phyloP scores from a whole-genome alignment of 1,140 invertebrate species.

The Macrocentrus cingulum region DNA sequence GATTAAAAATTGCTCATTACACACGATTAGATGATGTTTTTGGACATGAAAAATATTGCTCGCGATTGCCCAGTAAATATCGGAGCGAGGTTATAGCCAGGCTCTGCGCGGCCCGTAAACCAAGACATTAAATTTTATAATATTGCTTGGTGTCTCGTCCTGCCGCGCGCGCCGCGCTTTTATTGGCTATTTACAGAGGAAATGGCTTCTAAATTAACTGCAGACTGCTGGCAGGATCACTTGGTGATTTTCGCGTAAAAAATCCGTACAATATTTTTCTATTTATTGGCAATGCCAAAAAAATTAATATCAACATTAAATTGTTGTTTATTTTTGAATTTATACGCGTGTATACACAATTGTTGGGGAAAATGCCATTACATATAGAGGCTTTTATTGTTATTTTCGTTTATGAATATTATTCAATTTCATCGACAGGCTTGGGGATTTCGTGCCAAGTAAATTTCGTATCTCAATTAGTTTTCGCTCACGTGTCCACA shows the following conservation, averaged over 20 bases:
- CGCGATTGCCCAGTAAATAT: conserved; percentile 57
- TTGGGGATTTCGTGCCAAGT: conserved; percentile 42
- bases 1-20: too few relatives aligned
- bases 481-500: conserved; percentile 52
- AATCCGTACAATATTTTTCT: background rate
- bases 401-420: conserved; percentile 8
- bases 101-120: conserved; percentile 56
- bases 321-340: too few relatives aligned
- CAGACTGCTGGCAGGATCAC: conserved; percentile 53
- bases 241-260: conserved; percentile 48
- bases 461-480: conserved; percentile 58
- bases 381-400: too few relatives aligned
- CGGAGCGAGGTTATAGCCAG: conserved; percentile 50
- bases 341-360: background rate
- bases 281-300: too few relatives aligned
- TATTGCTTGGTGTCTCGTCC: conserved; percentile 46
- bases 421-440: conserved; percentile 12
- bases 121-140: conserved; percentile 62
- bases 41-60: conserved; percentile 38
- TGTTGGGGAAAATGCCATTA: too few relatives aligned
- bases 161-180: conserved; percentile 42
- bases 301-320: too few relatives aligned
- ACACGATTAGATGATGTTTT: background rate
- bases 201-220: conserved; percentile 60
- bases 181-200: conserved; percentile 60